These are phyloP conservation scores for Zeuzera pyrina DNA, from an alignment of 2,888 invertebrate species.

Conservation along the genomic window DNA sequence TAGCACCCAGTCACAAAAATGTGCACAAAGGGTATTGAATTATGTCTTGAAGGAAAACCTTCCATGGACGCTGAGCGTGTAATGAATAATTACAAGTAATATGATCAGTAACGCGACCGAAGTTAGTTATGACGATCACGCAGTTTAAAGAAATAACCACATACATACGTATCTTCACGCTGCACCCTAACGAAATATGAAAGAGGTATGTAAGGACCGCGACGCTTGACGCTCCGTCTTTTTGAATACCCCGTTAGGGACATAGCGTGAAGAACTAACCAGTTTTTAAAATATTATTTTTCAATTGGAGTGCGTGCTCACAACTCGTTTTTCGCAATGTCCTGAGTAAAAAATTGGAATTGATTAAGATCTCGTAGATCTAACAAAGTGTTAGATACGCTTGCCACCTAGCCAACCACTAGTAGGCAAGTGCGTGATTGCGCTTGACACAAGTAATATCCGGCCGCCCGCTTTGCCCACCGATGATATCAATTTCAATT, in stretches of 20 bases:
- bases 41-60: constrained; percentile 33
- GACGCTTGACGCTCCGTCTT: too few species aligned
- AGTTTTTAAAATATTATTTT: too few species aligned
- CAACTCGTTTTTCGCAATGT: too few species aligned
- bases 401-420: constrained; percentile 15
- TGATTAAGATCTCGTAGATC: too few species aligned
- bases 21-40: constrained; percentile 45
- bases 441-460: constrained; percentile 69
- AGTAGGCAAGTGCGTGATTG: constrained; percentile 57
- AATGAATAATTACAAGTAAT: constrained; percentile 23
- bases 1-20: constrained; percentile 38
- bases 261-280: too few species aligned
- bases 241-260: too few species aligned
- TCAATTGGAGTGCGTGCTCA: constrained; percentile 2
- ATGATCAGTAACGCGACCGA: constrained; percentile 10
- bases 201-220: too few species aligned
- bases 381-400: constrained; percentile 34
- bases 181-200: too few species aligned
- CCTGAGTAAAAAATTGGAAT: too few species aligned
- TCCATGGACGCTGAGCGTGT: constrained; percentile 21
- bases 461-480: constrained; percentile 55
- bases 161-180: too few species aligned
- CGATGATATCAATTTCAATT: constrained; percentile 72
- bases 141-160: too few species aligned
- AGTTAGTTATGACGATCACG: too few species aligned